Evolutionary conservation across 1,140 invertebrate genomes (phyloP), one percentile per base, ranked within the genome.

Genomic region (Onthophagus taurus): DNA sequence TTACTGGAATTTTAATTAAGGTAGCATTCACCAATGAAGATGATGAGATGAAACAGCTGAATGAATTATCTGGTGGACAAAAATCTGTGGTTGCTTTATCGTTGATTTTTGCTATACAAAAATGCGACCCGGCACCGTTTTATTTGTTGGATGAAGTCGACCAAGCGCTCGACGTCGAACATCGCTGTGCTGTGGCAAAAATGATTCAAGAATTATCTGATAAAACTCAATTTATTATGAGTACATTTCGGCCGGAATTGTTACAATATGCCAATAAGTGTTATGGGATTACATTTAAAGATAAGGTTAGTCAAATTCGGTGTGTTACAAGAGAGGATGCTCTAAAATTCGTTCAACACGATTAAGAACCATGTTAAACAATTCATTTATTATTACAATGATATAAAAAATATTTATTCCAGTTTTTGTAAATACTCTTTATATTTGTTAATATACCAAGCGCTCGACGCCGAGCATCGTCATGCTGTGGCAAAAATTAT

Each of bases 111-210:
- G 93, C 97, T 34, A 99, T 99, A 61, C 97, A 99, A 75, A 97
- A 98, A 68, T 99, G 96, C 71, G 95, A 99, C 69, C 95, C 96
- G 1, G 96, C 97, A 1, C 97, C 96, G 0, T 99, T 99, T 70
- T 99, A 99, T 69, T 71, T 99, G 7, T 99, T 99, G 71, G 96
- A 99, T 71, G 96, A 99, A 76, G 98, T 99, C 54, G 93, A 97
- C 75, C 90, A 95, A 77, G 89, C 96, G 8, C 68, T 99, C 26
- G 96, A 99, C 72, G 85, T 93, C 0, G 90, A 96, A 60, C 93
- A 99, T 68, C 77, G 96, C 46, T 93, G 94, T 67, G 91, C 93
- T 31, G 94, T 99, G 7, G 94, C 95, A 17, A 91, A 97, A 64
- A 98, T 99, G 93, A 99, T 99, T 57, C 89, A 97, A 66, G 94